Evolutionary conservation across 2,113 vertebrate genomes (phyloP).

Genomic region (Dipodomys merriami): DNA sequence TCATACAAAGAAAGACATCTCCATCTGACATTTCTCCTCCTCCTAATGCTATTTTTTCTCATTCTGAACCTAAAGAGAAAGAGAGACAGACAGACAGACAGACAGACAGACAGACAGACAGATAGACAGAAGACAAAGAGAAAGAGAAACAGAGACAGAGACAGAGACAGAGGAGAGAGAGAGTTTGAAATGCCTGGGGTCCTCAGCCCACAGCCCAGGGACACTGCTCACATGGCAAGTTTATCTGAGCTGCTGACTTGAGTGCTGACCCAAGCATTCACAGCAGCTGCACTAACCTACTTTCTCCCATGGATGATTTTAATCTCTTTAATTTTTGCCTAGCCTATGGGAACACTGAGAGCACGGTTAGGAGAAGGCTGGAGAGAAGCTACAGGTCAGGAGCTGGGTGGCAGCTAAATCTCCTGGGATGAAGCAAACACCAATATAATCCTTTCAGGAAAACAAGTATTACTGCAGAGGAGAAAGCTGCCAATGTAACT

Average conservation of each 20-base stretch:
- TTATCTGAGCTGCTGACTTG: conserved; percentile 37
- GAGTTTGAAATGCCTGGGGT: background rate
- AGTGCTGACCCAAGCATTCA: conserved; percentile 55
- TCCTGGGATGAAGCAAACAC: conserved; percentile 60
- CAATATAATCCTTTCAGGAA: conserved; percentile 77
- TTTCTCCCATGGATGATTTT: conserved; percentile 75
- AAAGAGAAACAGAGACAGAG: too few species aligned
- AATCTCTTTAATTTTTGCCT: conserved; percentile 69
- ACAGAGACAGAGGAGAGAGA: too few species aligned
- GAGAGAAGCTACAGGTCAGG: conserved; percentile 51
- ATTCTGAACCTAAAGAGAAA: background rate
- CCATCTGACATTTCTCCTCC: background rate
- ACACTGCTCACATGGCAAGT: background rate
- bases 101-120: too few species aligned
- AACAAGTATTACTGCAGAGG: conserved; percentile 66
- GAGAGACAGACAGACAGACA: background rate
- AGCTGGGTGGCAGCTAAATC: conserved; percentile 61
- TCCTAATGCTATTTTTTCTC: background rate
- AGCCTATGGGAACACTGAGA: conserved; percentile 72
- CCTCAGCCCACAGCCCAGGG: background rate
- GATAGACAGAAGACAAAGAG: too few species aligned
- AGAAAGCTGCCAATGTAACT: conserved; percentile 67
- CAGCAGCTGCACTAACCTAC: conserved; percentile 53
- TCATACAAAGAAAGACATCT: conserved; percentile 28
- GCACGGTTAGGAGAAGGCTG: background rate